These are phyloP conservation scores for Phoxinus phoxinus DNA, from an alignment of 2,113 vertebrate genomes.

Conservation along the genomic window DNA sequence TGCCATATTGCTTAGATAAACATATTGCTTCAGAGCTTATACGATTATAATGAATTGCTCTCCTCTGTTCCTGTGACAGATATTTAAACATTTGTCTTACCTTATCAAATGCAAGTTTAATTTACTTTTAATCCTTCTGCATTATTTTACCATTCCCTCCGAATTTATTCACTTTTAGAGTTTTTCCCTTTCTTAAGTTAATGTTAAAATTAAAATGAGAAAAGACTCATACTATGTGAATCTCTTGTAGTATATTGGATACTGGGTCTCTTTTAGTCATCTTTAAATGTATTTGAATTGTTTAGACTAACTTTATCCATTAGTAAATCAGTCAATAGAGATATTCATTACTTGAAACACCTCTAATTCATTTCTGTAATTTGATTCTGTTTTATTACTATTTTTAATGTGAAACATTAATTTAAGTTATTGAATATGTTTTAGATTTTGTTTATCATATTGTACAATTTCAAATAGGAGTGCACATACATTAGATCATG, in stretches of 20 bases:
- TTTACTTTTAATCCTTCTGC: not conserved
- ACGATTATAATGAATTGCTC: constrained; percentile 51
- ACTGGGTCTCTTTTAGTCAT: not conserved
- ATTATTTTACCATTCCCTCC: constrained; percentile 25
- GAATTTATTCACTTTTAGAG: constrained; percentile 12
- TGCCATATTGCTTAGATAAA: constrained; percentile 52
- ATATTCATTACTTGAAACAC: not conserved
- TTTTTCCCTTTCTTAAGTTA: not conserved
- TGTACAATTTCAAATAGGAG: not conserved
- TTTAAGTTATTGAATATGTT: not conserved
- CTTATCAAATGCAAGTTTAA: constrained; percentile 22
- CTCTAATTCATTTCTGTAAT: not conserved
- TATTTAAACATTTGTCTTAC: constrained; percentile 32
- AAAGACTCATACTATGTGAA: not conserved
- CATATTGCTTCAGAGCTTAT: constrained; percentile 56
- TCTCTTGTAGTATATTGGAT: not conserved
- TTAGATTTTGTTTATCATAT: not conserved
- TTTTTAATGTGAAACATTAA: not conserved
- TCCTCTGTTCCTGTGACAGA: constrained; percentile 15
- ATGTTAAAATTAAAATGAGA: not conserved
- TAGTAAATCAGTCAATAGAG: not conserved
- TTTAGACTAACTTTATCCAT: not conserved
- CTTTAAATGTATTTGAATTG: not conserved
- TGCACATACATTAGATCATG: not conserved
- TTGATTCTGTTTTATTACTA: not conserved